These are phyloP conservation scores for Odontocolon sp. DNA, from an alignment of 2,888 invertebrate species.

Conservation along the genomic window DNA sequence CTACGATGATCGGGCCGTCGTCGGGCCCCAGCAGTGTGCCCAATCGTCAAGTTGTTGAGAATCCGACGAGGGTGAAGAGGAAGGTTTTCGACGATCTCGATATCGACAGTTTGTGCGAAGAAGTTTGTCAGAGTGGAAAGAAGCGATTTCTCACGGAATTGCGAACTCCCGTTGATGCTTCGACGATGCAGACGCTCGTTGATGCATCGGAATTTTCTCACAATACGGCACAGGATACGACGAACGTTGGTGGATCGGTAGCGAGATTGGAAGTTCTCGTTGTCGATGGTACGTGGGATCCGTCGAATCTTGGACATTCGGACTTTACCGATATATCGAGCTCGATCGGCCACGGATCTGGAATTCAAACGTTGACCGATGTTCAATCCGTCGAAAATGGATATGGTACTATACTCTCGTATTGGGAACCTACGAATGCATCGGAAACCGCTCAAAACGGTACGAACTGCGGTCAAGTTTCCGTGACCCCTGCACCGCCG, in stretches of 20 bases:
- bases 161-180: constrained; percentile 63
- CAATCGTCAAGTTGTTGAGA: constrained; percentile 66
- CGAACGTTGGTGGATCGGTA: constrained; percentile 66
- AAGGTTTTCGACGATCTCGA: constrained; percentile 77
- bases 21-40: constrained; percentile 68
- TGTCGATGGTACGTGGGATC: constrained; percentile 76
- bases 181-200: constrained; percentile 47
- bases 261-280: constrained; percentile 77
- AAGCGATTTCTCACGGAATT: constrained; percentile 68
- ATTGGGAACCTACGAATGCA: constrained; percentile 59
- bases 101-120: constrained; percentile 76
- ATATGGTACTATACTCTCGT: constrained; percentile 62
- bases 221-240: constrained; percentile 61
- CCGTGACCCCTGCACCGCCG: neutral
- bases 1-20: constrained; percentile 77
- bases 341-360: constrained; percentile 46
- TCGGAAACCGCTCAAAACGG: constrained; percentile 39
- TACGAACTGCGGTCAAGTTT: constrained; percentile 15
- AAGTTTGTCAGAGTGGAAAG: constrained; percentile 71
- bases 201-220: constrained; percentile 60
- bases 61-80: constrained; percentile 69
- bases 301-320: constrained; percentile 53
- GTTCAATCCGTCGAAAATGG: constrained; percentile 59
- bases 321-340: constrained; percentile 60
- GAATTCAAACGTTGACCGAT: constrained; percentile 51